These are phyloP conservation scores for Odontothrips loti DNA, from an alignment of 2,888 invertebrate genomes.

Conservation along the genomic window DNA sequence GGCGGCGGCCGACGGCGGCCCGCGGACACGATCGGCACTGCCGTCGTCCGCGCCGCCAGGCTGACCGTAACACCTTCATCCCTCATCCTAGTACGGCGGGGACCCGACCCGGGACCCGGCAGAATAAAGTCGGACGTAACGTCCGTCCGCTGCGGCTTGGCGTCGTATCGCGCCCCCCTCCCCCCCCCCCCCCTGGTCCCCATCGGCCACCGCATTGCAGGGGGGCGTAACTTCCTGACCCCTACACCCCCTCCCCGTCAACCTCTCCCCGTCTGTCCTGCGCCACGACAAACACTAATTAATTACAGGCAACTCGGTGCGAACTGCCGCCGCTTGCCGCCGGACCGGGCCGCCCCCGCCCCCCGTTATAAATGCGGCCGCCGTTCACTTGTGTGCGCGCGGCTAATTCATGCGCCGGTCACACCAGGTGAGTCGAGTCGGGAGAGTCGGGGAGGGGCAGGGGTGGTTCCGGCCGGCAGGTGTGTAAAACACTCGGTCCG, in stretches of 20 bases:
- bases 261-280: not conserved
- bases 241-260: not conserved
- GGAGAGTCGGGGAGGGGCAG: no score
- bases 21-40: no score
- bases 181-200: no score
- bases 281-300: slow-evolving; percentile 15
- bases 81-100: not conserved
- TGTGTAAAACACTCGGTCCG: no score
- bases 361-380: not conserved
- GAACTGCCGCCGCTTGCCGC: not conserved
- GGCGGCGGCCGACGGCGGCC: no score
- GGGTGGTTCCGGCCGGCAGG: no score
- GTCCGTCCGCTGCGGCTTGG: no score
- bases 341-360: not conserved
- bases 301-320: slow-evolving; percentile 16
- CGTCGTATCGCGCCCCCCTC: no score
- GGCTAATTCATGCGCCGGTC: no score
- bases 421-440: no score
- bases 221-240: not conserved
- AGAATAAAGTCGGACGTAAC: not conserved
- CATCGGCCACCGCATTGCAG: not conserved
- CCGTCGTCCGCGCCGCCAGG: not conserved
- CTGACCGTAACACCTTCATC: not conserved
- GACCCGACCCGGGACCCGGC: not conserved
- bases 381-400: not conserved